Percentiles rank a stretch among this genome's conserved stretches.
phyloP scores from a whole-genome alignment of 2,797 vertebrate species.

The Darevskia mixta region DNA sequence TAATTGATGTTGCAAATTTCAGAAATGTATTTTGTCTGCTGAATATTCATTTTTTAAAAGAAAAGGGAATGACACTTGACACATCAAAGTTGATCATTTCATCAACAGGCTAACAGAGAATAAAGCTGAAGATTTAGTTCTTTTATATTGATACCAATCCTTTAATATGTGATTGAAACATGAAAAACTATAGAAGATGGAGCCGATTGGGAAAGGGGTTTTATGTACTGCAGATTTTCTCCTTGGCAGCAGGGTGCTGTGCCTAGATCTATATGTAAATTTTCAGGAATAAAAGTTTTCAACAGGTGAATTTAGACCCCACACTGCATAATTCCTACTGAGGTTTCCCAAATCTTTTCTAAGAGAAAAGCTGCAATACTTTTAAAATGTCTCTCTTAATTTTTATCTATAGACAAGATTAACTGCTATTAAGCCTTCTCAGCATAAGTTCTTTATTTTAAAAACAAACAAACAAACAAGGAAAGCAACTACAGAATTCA shows the following conservation, averaged over 20 bases:
- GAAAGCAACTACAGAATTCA: not conserved
- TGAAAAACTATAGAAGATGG: constrained; percentile 66
- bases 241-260: constrained; percentile 33
- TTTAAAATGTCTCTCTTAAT: not conserved
- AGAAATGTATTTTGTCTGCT: not conserved
- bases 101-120: constrained; percentile 82
- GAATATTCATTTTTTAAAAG: constrained; percentile 67
- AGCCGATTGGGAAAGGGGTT: constrained; percentile 35
- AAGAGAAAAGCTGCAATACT: not conserved
- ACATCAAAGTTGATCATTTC: constrained; percentile 78
- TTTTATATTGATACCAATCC: constrained; percentile 35
- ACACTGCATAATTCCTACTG: not conserved
- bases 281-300: constrained; percentile 56
- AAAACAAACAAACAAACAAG: constrained; percentile 8
- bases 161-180: constrained; percentile 44
- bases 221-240: constrained; percentile 19
- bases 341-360: constrained; percentile 38
- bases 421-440: not conserved
- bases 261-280: constrained; percentile 80
- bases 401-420: constrained; percentile 18
- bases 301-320: constrained; percentile 5
- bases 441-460: not conserved
- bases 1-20: constrained; percentile 41
- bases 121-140: constrained; percentile 64
- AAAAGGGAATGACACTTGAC: constrained; percentile 61